Base-by-base conservation (phyloP, 1,140 invertebrate genomes). In the Anagrus nilaparvatae region DNA sequence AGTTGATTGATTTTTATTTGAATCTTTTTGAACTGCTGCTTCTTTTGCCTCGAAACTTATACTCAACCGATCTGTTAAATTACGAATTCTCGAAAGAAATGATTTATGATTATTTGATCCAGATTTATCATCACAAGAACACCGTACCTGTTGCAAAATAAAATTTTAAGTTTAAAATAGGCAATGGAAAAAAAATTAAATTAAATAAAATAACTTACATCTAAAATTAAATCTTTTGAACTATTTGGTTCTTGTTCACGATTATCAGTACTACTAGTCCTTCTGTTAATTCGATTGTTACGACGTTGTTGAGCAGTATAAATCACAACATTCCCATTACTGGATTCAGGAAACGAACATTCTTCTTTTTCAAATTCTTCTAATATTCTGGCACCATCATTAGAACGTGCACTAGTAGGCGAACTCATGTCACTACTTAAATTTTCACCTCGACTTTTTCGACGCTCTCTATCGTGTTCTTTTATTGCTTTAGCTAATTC, bases 41-140 rank as follows among this genome's bases (percentile, higher is more conserved):
- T 65, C 65, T 32, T 58, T 61, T 9, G 60, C 59, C 13, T 67
- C 65, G 44, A 65, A 68, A 25, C 63, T 66, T 13, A 65, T 63
- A 31, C 58, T 63, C 28, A 68, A 20, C 2, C 61, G 56, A 36
- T 64, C 63, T 1, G 63, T 67, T 25, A 66, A 52, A 30, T 64
- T 64, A 5, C 63, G 52, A 18, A 65, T 23, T n/a, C 63, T 52
- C 2, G 62, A 56, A 5, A 67, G 44, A 17, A 67, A 28, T 0
- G 65, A 66, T 20, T 61, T 65, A 46, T 65, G 60, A 32, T 61
- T 60, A 35, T 59, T 61, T 1, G 54, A 42, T 5, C 28, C 27
- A 5, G 38, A 17, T n/a, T 43, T 46, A 2, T 45, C 60, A 4
- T 66, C 62, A 43, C 63, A 65, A 39, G 55, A 58, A 14, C 63